These are phyloP conservation scores for Lithodes maja DNA, from an alignment of 2,888 invertebrate genomes.

Conservation along the genomic window DNA sequence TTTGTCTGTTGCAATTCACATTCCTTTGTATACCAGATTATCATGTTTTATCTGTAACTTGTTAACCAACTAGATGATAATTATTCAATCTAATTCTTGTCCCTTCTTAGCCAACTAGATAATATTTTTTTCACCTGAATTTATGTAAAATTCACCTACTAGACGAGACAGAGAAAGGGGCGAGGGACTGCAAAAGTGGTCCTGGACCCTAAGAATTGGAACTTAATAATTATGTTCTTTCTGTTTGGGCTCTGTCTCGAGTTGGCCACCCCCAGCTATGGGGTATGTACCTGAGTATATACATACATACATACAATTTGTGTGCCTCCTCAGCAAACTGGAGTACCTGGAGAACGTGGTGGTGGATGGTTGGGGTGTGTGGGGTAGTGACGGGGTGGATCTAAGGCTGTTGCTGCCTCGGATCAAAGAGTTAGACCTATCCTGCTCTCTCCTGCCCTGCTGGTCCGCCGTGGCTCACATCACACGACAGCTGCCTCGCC, in stretches of 20 bases:
- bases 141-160: not conserved
- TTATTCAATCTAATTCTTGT: not conserved
- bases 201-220: too few species aligned
- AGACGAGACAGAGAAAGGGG: too few species aligned
- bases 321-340: conserved; percentile 49
- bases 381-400: conserved; percentile 49
- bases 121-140: not conserved
- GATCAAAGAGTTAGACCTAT: conserved; percentile 58
- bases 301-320: not conserved
- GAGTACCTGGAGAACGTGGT: conserved; percentile 54
- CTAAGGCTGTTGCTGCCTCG: conserved; percentile 51
- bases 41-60: too few species aligned
- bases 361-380: conserved; percentile 52
- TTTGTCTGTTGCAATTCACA: too few species aligned
- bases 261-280: too few species aligned
- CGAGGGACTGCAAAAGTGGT: too few species aligned
- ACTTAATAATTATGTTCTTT: too few species aligned
- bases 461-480: conserved; percentile 63
- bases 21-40: too few species aligned
- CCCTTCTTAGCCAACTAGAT: not conserved
- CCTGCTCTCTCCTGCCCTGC: conserved; percentile 53
- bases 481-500: conserved; percentile 59
- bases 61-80: too few species aligned
- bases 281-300: too few species aligned
- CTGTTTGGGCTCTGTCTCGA: too few species aligned